Base-by-base conservation (phyloP, 2,113 vertebrate species). In the Cariama cristata region DNA sequence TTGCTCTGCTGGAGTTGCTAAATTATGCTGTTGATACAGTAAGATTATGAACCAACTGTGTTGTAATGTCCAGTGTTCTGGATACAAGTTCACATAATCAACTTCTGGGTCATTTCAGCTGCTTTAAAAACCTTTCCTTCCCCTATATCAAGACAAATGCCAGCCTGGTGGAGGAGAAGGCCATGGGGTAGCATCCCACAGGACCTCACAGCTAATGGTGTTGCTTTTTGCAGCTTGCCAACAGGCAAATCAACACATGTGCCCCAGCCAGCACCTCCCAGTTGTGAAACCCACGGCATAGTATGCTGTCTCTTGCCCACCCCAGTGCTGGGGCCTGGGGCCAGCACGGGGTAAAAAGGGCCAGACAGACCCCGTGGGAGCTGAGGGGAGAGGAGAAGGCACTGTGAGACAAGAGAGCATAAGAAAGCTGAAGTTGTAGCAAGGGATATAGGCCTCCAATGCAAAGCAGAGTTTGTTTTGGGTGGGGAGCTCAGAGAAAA, bases 241-340 rank as follows among this genome's bases (percentile, higher is more conserved):
- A 32, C 5, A 49, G 69, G 42, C 12, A 53, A 45, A 85, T 64
- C 33, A 24, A 60, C 40, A 26, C 19, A 8, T 6, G 32, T 23
- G 17, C 20, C 23, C 12, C 6, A 1, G 40, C 20, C 45, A 73
- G 52, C 42, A 67, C 1, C 17, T 7, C 44, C 3, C 33, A 26
- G 33, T 55, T 69, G 20, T 2, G 1, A 74, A 33, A 49, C 18
- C 47, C 67, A 26, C 1, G 0, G 35, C 1, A 1, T 13, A 52
- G 45, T 6, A 20, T 0, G 0, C 15, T 3, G 0, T 14, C 55
- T 79, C 58, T 42, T 60, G 50, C 35, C 28, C 42, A 35, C 4
- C 24, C 40, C 45, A 50, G 10, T 1, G 5, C 33, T 28, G 38
- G 17, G 55, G 9, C 38, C 45, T 53, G 30, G 24, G 24, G 58